These are phyloP conservation scores for Cydia fagiglandana DNA, from an alignment of 1,140 invertebrate species.

Conservation along the genomic window DNA sequence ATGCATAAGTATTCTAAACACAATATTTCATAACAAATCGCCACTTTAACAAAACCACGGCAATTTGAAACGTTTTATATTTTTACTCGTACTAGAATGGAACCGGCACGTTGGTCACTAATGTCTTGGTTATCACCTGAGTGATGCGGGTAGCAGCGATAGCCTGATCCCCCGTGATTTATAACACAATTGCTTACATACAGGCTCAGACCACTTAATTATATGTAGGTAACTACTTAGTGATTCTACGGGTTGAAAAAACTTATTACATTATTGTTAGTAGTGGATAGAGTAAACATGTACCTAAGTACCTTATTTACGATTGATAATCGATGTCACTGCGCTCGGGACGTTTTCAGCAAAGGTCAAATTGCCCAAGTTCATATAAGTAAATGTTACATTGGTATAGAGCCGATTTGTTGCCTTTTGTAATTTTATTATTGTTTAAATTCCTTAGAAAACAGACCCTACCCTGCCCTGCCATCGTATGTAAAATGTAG, in stretches of 20 bases:
- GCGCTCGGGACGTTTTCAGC: too few species aligned
- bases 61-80: not conserved
- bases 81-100: not conserved
- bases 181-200: conserved; percentile 40
- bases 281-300: too few species aligned
- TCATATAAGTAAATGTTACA: too few species aligned
- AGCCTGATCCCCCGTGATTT: conserved; percentile 65
- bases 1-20: not conserved
- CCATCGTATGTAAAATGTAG: too few species aligned
- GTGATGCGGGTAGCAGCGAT: conserved; percentile 36
- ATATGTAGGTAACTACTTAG: not conserved
- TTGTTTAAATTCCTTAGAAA: too few species aligned
- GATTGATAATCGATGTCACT: too few species aligned
- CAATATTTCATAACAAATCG: not conserved
- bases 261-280: not conserved
- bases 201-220: conserved; percentile 7
- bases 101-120: not conserved
- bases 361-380: too few species aligned
- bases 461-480: too few species aligned
- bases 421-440: too few species aligned
- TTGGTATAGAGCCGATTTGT: too few species aligned
- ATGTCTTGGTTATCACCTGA: not conserved
- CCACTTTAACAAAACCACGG: not conserved
- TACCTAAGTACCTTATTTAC: too few species aligned
- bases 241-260: not conserved